Percentiles rank a stretch among this genome's conserved stretches.
Conservation (phyloP, 30 jellyfish, hydroid and myxozoan species). For the Cassiopea xamachana region DNA sequence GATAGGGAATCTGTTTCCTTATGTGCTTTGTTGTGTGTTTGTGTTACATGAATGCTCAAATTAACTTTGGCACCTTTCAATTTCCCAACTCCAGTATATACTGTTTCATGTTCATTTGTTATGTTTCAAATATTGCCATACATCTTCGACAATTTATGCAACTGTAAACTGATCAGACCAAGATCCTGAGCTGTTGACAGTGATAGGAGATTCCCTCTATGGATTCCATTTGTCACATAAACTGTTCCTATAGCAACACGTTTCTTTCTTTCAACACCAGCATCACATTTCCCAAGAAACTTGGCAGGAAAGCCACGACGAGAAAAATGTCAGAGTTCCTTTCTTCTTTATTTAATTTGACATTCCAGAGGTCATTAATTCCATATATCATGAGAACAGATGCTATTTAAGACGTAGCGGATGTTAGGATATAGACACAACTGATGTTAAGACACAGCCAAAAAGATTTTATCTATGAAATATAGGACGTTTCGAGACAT, state of each 20-base stretch:
- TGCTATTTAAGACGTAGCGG: too few species aligned
- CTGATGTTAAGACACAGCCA: too few species aligned
- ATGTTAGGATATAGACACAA: too few species aligned
- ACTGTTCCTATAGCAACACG: not conserved
- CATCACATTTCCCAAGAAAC: not conserved
- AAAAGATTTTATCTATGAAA: too few species aligned
- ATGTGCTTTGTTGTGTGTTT: not conserved
- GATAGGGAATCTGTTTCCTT: not conserved
- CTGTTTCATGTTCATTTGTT: not conserved
- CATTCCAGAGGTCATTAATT: too few species aligned
- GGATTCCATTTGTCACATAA: not conserved
- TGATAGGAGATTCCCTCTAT: not conserved
- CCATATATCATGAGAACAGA: too few species aligned
- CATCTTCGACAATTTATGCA: not conserved
- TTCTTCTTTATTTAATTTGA: too few species aligned
- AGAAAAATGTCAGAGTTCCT: too few species aligned
- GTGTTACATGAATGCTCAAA: not conserved
- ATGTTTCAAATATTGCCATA: not conserved
- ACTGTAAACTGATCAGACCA: not conserved
- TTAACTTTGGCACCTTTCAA: not conserved
- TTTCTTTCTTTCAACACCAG: not conserved
- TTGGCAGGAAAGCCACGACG: not conserved
- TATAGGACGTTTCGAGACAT: too few species aligned
- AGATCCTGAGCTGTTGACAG: not conserved
- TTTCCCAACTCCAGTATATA: conserved; percentile 39